These are phyloP conservation scores for Actias luna DNA, from an alignment of 2,888 invertebrate species.

Conservation along the genomic window DNA sequence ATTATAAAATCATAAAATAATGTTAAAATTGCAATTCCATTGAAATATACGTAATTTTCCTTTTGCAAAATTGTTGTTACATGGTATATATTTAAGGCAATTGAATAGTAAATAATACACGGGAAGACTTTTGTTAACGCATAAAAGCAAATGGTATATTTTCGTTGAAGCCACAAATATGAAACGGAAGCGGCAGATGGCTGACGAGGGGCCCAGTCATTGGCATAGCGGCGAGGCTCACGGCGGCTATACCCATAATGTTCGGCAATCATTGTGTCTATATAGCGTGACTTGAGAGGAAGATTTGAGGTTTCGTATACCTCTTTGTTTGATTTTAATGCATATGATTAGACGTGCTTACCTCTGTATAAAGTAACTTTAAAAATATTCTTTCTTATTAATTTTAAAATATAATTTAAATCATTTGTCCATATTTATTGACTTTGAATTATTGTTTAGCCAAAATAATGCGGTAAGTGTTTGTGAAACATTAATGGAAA, in stretches of 20 bases:
- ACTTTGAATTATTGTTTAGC: no score
- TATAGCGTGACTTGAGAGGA: slow-evolving; percentile 29
- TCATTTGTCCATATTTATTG: no score
- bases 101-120: background rate
- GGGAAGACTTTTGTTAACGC: slow-evolving; percentile 4
- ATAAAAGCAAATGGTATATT: background rate
- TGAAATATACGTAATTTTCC: no score
- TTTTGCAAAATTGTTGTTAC: background rate
- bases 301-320: slow-evolving; percentile 4
- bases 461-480: no score
- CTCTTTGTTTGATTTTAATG: slow-evolving; percentile 20
- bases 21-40: no score
- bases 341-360: background rate
- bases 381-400: no score
- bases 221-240: slow-evolving; percentile 19
- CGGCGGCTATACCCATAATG: slow-evolving; percentile 30
- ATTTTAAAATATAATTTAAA: no score
- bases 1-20: no score
- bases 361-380: no score
- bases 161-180: slow-evolving; percentile 26
- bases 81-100: background rate
- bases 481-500: no score
- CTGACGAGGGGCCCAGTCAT: slow-evolving; percentile 13
- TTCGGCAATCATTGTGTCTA: slow-evolving; percentile 31
- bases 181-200: slow-evolving; percentile 33